Percentiles rank a stretch among this genome's conserved stretches.
Evolutionary conservation across 2,113 vertebrate species (phyloP).

Genomic region (Turnix velox): DNA sequence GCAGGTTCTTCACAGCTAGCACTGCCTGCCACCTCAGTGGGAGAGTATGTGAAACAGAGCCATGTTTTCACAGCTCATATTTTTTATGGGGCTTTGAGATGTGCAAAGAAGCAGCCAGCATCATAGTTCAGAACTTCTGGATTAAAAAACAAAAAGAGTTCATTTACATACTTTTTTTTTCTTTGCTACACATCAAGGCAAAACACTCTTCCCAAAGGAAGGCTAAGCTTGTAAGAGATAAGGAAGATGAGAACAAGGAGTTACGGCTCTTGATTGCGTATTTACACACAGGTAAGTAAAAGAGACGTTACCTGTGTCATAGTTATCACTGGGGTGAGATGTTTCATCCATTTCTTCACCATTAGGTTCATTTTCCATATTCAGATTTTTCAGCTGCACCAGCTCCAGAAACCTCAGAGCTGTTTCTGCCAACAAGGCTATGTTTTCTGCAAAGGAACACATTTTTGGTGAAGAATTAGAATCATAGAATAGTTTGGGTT

Average conservation of each 20-base stretch:
- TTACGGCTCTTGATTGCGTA: background rate
- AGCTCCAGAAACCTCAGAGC: slow-evolving; percentile 94
- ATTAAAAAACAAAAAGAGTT: background rate
- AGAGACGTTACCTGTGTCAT: slow-evolving; percentile 85
- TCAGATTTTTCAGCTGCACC: slow-evolving; percentile 94
- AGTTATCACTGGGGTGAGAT: slow-evolving; percentile 89
- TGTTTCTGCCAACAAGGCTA: slow-evolving; percentile 94
- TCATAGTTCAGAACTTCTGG: background rate
- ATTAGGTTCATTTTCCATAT: slow-evolving; percentile 86
- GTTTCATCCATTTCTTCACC: slow-evolving; percentile 89
- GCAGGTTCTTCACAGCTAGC: background rate
- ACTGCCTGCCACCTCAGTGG: background rate
- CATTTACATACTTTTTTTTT: background rate
- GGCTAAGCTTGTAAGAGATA: background rate
- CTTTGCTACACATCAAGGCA: background rate
- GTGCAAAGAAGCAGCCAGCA: background rate
- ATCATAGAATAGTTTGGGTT: no score
- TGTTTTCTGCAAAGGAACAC: slow-evolving; percentile 83
- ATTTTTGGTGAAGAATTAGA: background rate
- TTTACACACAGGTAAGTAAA: background rate
- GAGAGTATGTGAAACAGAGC: background rate
- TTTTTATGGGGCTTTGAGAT: background rate
- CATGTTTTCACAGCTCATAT: background rate
- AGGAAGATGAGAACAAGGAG: background rate
- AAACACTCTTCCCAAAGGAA: background rate